Evolutionary conservation across 1,140 invertebrate species (phyloP), one percentile per base, ranked within the genome.

Genomic region (Drosophila murphyi): DNA sequence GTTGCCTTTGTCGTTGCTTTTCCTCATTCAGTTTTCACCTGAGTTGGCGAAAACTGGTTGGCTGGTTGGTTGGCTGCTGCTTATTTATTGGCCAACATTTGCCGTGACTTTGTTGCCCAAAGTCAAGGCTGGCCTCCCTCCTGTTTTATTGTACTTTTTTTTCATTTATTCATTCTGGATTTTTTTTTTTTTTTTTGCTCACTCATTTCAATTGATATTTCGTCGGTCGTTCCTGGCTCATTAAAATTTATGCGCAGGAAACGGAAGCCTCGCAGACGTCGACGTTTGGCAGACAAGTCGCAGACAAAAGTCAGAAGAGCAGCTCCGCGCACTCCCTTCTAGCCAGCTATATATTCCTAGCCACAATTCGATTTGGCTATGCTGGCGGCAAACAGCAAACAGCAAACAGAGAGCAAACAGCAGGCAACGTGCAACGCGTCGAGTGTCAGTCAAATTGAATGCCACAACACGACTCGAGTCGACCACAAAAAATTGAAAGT

Each of bases 201-300:
- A 32, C 43, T 31, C 6, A 65, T 50, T 81, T 78, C 76, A 76
- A 82, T 88, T 82, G 83, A 87, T 87, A 82, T 75, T 54, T 62
- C 34, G 51, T 72, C 62, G 47, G 28, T 60, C 43, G 62, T 62
- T 57, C 61, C 48, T 35, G 65, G 45, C 60, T 78, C 77, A 89
- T 89, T 89, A 83, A 89, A 89, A 89, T 89, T 89, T 89, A 89
- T 89, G 85, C 81, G 75, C 85, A 89, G 85, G 85, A 89, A 89
- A 89, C 85, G 85, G 85, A 89, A 85, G 69, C 72, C 67, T 39
- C 51, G 77, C 85, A 88, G 85, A 88, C 85, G 80, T 64, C 45
- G 57, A 20, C 43, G 45, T 37, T 37, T 43, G 39, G 63, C 74
- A 77, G 76, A 69, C 76, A 78, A 76, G 72, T 54, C 74, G 71